Base-by-base conservation (phyloP, 1,140 invertebrate species). In the Cotesia glomerata region DNA sequence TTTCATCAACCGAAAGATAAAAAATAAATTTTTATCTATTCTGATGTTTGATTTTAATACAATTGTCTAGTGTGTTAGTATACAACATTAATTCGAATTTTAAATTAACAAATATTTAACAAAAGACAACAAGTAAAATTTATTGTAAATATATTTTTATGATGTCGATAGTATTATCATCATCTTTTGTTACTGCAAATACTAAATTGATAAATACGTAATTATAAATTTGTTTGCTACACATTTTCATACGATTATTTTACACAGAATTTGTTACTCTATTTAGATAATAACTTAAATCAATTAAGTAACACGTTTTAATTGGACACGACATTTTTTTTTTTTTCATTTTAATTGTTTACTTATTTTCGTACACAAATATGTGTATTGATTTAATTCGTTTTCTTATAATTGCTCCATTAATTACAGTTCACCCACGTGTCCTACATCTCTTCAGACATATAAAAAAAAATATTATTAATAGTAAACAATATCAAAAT, bases 161-260 rank as follows among this genome's bases (percentile, higher is more conserved):
- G 2, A 9, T 45, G 5, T 45, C 8, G 11, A 9, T 9, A 45
- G 11, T 66, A 76, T 76, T 75, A 71, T 77, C 69, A 56, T 56
- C 18, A 13, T 78, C 78, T 76, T 78, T 18, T 80, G 80, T 82
- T 67, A 82, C 78, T 85, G 84, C 82, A 85, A 85, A 85, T 84
- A 82, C n/a, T 56, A 56, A 56, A 54, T 77, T 75, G 76, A 81
- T 82, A 81, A 82, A 82, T 83, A 82, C 79, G 79, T 81, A 80
- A 83, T 82, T 84, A 80, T 79, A 82, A 84, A 81, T 82, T 82
- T 82, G n/a, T 83, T 68, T 18, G 78, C 79, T 84, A 84, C 80
- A 81, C 79, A 81, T 76, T 81, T 78, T 45, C 11, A 7, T 76
- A 83, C 81, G 77, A 82, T 83, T 84, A 85, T 81, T 84, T 84